phyloP scores from a whole-genome alignment of 2,797 vertebrate species.

The Spea hammondii region DNA sequence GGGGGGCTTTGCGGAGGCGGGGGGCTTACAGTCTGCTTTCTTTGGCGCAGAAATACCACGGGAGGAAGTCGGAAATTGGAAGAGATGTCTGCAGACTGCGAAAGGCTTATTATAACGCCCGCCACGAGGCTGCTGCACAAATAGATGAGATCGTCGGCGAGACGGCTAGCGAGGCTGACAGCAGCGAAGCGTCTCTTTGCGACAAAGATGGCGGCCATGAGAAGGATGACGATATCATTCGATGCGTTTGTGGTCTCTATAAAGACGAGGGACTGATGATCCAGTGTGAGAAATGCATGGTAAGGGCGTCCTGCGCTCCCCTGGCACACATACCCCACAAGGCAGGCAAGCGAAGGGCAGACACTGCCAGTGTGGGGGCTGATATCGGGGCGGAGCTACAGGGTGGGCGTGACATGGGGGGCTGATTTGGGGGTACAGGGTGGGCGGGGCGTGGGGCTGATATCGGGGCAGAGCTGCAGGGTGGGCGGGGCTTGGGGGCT shows the following conservation, averaged over 20 bases:
- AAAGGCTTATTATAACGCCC: slow-evolving; percentile 91
- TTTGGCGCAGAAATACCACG: slow-evolving; percentile 85
- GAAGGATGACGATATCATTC: slow-evolving; percentile 95
- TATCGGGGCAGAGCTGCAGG: too few relatives aligned
- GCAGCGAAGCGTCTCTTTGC: slow-evolving; percentile 86
- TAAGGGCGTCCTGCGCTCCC: slow-evolving; percentile 56
- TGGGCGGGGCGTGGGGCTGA: not conserved
- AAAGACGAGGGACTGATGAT: slow-evolving; percentile 98
- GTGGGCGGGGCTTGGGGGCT: not conserved
- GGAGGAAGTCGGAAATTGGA: slow-evolving; percentile 89
- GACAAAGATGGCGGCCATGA: slow-evolving; percentile 84
- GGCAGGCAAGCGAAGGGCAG: too few relatives aligned
- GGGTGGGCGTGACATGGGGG: not conserved
- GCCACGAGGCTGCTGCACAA: slow-evolving; percentile 90
- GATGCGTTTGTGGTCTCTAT: slow-evolving; percentile 97
- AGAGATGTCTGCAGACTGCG: slow-evolving; percentile 89
- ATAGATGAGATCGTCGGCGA: slow-evolving; percentile 98
- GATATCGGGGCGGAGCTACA: not conserved
- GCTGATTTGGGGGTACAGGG: not conserved
- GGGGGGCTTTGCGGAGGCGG: not conserved
- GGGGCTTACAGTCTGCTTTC: not conserved
- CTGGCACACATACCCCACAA: too few relatives aligned
- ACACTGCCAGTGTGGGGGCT: not conserved
- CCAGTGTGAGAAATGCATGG: slow-evolving; percentile 98
- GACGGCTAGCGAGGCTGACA: slow-evolving; percentile 93